Evolutionary conservation across 2,888 invertebrate genomes (phyloP).

Genomic region (Lagria hirta): DNA sequence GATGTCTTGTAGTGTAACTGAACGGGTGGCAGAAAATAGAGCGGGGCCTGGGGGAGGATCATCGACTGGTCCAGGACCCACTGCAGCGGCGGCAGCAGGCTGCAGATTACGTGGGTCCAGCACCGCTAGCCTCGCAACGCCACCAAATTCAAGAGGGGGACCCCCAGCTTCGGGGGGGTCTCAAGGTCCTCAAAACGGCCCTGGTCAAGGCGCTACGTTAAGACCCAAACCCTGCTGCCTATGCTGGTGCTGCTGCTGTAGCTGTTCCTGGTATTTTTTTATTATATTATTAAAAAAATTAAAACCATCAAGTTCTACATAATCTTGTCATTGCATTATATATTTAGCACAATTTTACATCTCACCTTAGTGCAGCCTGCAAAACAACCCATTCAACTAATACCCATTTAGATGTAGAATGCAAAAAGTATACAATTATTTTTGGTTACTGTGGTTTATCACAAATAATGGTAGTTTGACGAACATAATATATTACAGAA

Average conservation of each 20-base stretch:
- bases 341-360: too few relatives aligned
- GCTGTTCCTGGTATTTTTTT: conserved; percentile 72
- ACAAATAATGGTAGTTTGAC: too few relatives aligned
- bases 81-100: conserved; percentile 48
- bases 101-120: conserved; percentile 51
- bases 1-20: conserved; percentile 64
- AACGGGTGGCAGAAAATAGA: conserved; percentile 52
- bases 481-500: too few relatives aligned
- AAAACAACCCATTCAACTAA: too few relatives aligned
- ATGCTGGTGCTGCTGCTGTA: conserved; percentile 72
- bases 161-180: conserved; percentile 37
- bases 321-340: too few relatives aligned
- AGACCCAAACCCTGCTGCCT: conserved; percentile 65
- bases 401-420: too few relatives aligned
- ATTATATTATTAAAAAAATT: too few relatives aligned
- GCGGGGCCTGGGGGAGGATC: conserved; percentile 50
- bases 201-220: conserved; percentile 50
- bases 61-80: conserved; percentile 32
- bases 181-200: conserved; percentile 42
- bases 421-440: too few relatives aligned
- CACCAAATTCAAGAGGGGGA: conserved; percentile 49
- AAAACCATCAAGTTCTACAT: too few relatives aligned
- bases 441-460: too few relatives aligned
- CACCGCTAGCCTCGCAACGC: conserved; percentile 45
- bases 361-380: too few relatives aligned